Conservation (phyloP, 2,113 vertebrate genomes). For the Poecile atricapillus region DNA sequence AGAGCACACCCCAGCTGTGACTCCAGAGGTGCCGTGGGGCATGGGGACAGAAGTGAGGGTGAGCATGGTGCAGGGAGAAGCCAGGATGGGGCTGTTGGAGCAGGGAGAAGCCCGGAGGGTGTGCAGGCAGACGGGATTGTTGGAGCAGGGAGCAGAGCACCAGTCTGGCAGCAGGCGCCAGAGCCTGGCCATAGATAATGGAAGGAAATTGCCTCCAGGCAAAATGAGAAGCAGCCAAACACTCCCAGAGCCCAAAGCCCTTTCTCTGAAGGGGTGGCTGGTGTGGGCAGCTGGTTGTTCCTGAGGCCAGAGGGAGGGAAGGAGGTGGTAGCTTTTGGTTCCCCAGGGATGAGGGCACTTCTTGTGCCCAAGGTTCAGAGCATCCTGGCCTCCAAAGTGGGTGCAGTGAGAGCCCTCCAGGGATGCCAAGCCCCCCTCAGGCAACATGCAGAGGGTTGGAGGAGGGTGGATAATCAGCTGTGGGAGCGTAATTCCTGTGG, state of each 20-base stretch:
- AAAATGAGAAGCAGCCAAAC: background rate
- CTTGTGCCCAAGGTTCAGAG: accelerated
- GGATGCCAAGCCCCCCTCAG: background rate
- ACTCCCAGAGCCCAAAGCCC: background rate
- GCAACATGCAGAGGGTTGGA: accelerated
- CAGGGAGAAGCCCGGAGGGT: background rate
- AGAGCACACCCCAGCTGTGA: accelerated
- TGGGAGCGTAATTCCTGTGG: background rate
- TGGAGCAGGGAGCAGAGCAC: background rate
- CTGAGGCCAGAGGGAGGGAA: background rate
- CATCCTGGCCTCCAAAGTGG: accelerated
- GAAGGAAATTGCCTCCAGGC: background rate
- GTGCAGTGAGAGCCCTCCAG: background rate
- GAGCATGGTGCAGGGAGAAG: background rate
- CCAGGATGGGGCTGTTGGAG: background rate
- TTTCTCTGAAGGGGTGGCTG: background rate
- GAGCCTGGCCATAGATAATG: accelerated
- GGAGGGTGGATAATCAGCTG: background rate
- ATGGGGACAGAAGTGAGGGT: accelerated
- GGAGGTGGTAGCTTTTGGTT: background rate
- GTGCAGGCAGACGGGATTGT: accelerated
- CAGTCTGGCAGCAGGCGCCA: accelerated
- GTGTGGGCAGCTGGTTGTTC: accelerated
- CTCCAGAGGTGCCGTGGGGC: background rate
- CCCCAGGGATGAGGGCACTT: background rate